phyloP scores from a whole-genome alignment of 2,113 vertebrate species.

The Tichodroma muraria region DNA sequence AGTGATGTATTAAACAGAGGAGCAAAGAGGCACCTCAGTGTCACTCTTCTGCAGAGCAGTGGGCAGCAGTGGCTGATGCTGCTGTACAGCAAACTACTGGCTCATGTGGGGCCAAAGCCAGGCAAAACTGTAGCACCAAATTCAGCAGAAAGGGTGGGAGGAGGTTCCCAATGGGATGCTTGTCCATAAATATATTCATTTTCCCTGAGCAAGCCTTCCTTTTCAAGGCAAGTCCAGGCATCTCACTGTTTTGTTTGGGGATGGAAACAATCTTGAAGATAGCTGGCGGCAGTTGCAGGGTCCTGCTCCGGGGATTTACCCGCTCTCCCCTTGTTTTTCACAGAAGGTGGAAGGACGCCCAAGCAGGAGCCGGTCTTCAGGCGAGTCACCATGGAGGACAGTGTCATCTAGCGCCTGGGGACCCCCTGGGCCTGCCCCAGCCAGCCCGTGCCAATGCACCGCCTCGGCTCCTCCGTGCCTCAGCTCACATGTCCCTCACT shows the following conservation, averaged over 20 bases:
- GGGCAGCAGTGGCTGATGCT: background rate
- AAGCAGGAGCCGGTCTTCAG: slow-evolving; percentile 58
- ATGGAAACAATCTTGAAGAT: background rate
- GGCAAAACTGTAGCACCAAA: background rate
- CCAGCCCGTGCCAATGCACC: background rate
- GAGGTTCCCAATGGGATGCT: background rate
- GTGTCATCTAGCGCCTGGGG: slow-evolving; percentile 26
- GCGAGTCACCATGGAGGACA: slow-evolving; percentile 61
- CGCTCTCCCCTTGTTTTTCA: slow-evolving; percentile 14
- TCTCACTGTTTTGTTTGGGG: background rate
- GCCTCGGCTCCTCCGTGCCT: slow-evolving; percentile 6
- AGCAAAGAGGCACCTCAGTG: background rate
- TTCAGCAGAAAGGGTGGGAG: background rate
- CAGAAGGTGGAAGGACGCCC: slow-evolving; percentile 14
- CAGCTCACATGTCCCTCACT: background rate
- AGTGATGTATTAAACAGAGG: background rate
- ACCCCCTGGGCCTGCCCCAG: background rate
- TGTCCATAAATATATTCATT: background rate
- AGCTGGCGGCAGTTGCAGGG: background rate
- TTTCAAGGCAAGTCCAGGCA: background rate
- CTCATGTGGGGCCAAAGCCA: background rate
- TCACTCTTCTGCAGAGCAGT: fast-evolving
- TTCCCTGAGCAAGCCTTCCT: background rate
- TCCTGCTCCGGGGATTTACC: background rate
- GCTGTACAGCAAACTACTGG: background rate